phyloP scores from a whole-genome alignment of 35 echinoderm and acorn worm species.

The Heliocidaris erythrogramma region DNA sequence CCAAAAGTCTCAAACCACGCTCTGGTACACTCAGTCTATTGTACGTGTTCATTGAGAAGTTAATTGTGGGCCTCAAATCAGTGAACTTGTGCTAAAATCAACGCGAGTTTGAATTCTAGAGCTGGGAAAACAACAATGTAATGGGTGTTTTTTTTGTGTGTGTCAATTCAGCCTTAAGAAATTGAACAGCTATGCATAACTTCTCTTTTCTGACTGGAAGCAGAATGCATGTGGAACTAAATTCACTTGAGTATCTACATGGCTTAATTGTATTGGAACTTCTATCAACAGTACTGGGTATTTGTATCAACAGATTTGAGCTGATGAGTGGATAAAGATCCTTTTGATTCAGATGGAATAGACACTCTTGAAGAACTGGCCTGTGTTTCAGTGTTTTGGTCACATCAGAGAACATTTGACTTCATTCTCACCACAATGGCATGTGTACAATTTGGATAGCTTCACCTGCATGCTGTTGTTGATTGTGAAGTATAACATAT shows the following conservation, averaged over 20 bases:
- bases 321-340: background rate
- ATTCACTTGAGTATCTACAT: background rate
- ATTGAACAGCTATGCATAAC: background rate
- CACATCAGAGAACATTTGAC: background rate
- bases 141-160: too few species aligned
- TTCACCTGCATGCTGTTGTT: too few species aligned
- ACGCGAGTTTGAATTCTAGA: background rate
- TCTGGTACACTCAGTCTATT: background rate
- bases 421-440: background rate
- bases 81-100: background rate
- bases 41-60: background rate
- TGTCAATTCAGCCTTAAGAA: background rate
- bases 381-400: background rate
- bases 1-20: background rate
- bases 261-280: background rate
- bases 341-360: background rate
- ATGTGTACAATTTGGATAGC: background rate
- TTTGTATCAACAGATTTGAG: background rate
- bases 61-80: background rate
- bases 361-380: background rate
- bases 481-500: too few species aligned
- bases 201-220: too few species aligned
- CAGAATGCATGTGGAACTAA: too few species aligned
- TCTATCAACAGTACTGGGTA: background rate
- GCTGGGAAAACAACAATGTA: background rate